Base-by-base conservation (phyloP, 2,797 vertebrate species). In the Botia almorhae region DNA sequence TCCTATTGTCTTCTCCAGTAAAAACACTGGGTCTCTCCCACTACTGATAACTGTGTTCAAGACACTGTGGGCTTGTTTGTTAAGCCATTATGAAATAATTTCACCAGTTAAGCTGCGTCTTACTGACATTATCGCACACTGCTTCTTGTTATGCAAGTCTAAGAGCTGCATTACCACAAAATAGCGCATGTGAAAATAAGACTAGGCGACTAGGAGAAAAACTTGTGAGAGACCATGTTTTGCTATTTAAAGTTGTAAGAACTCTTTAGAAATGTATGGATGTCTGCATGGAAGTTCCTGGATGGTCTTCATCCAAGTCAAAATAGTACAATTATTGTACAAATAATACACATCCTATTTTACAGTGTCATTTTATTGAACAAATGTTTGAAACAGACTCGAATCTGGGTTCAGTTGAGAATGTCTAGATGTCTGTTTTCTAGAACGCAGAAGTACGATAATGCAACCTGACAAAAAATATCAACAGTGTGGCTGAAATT, bases 1-100 rank as follows among this genome's bases (percentile, higher is more conserved):
- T 92, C 90, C 83, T 87, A 89, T 93, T 92, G 90, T 91, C 85
- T 92, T 86, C 86, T 91, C 92, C 91, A 92, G 90, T 86, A 91
- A 92, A 93, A 94, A 92, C 90, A 93, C 81, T 68, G 83, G 60
- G 51, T 21, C 72, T 87, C 87, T 92, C 88, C 89, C 85, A 83
- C 81, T 78, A 83, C 87, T 89, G 90, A 93, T 93, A 91, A 88
- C 89, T 82, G 72, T 73, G 80, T 68, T 82, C 17, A 81, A 80
- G 5, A 81, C 87, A 92, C 87, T 85, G 84, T 80, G 83, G 74
- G 75, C 81, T 67, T 93, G 91, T 93, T 94, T 91, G 86, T 91
- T 90, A 85, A 91, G 89, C 82, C 80, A 89, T 92, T 92, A 90
- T 81, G 11, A 86, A 51, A 83, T 85, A 77, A 88, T 88, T 87